A percentile compares a stretch with the other conserved stretches of the same genome.
phyloP scores from a whole-genome alignment of 2,797 vertebrate species.

The Dallia pectoralis region DNA sequence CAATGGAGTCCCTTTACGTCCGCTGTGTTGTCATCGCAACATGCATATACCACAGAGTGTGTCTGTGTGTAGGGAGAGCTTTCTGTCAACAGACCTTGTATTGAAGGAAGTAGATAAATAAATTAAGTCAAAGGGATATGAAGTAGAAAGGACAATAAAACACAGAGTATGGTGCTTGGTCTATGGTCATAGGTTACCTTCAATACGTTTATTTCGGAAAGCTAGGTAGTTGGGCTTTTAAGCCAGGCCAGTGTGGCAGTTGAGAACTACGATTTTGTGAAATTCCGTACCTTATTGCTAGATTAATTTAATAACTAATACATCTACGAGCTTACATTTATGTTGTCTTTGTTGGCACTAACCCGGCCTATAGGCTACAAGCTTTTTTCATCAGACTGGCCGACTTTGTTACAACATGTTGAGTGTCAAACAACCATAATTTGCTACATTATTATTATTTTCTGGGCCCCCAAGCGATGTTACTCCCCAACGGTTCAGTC shows the following conservation, averaged over 20 bases:
- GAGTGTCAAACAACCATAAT: background rate
- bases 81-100: background rate
- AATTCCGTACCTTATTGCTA: too few species aligned
- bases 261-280: too few species aligned
- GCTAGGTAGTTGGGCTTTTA: too few species aligned
- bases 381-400: too few species aligned
- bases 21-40: too few species aligned
- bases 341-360: too few species aligned
- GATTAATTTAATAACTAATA: too few species aligned
- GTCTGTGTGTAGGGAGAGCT: background rate
- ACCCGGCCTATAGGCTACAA: too few species aligned
- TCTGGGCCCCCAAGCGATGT: background rate
- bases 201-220: too few species aligned
- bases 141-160: background rate
- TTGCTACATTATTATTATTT: background rate
- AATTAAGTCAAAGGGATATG: background rate
- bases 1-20: constrained; percentile 15
- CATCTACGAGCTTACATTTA: too few species aligned
- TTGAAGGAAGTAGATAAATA: background rate
- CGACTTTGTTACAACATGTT: background rate
- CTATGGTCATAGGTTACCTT: background rate
- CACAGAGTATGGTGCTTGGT: background rate
- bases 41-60: background rate
- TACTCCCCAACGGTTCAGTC: background rate
- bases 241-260: too few species aligned